phyloP scores from a whole-genome alignment of 1,140 invertebrate species.

The Drosophila subobscura region DNA sequence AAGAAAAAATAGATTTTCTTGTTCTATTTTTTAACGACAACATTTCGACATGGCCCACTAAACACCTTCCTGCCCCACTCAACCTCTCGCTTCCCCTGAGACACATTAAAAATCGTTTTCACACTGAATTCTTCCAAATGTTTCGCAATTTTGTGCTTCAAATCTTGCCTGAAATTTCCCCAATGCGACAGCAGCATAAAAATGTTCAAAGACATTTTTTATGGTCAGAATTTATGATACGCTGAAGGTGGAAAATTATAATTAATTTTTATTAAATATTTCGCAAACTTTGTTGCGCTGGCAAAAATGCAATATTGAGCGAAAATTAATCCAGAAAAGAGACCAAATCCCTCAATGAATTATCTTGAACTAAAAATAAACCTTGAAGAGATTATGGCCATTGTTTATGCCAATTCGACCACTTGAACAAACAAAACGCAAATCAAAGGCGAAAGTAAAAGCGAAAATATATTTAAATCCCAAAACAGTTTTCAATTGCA shows the following conservation, averaged over 20 bases:
- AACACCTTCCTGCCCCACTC: constrained; percentile 30
- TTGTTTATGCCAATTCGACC: constrained; percentile 53
- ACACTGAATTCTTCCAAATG: constrained; percentile 29
- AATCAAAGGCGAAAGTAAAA: background rate
- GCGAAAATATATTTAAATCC: constrained; percentile 6
- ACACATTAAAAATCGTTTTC: constrained; percentile 53
- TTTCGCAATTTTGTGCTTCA: constrained; percentile 35
- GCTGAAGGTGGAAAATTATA: constrained; percentile 45
- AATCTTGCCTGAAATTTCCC: constrained; percentile 18
- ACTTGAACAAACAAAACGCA: constrained; percentile 41
- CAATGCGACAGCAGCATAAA: constrained; percentile 13
- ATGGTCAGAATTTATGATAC: constrained; percentile 50
- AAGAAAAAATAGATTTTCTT: constrained; percentile 35
- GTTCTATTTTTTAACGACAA: constrained; percentile 63
- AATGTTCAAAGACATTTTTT: constrained; percentile 54
- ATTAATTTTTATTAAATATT: constrained; percentile 38
- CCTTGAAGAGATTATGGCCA: constrained; percentile 21
- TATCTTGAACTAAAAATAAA: constrained; percentile 53
- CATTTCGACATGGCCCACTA: constrained; percentile 76
- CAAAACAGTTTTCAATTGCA: constrained; percentile 8
- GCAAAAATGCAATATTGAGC: background rate
- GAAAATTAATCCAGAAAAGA: too few relatives aligned
- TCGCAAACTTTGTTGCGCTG: constrained; percentile 7
- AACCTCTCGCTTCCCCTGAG: constrained; percentile 2
- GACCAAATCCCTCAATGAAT: constrained; percentile 37